phyloP scores from a whole-genome alignment of 1,140 invertebrate genomes.

The Drosophila saltans region DNA sequence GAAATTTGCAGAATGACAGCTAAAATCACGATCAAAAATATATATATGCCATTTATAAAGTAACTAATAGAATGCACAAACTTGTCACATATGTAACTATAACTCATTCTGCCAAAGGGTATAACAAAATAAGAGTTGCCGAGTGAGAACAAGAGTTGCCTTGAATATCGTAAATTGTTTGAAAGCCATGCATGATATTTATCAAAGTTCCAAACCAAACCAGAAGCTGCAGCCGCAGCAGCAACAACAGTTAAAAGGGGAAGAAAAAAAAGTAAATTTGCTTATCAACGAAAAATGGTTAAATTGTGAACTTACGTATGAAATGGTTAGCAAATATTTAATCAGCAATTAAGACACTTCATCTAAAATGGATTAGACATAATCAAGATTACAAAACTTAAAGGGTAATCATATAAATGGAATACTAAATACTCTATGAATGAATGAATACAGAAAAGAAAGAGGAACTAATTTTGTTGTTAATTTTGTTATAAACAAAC shows the following conservation, averaged over 20 bases:
- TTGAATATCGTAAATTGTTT: conserved; percentile 14
- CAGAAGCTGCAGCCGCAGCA: neutral
- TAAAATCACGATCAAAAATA: no score
- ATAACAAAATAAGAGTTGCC: conserved; percentile 17
- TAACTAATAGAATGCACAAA: no score
- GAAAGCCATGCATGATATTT: neutral
- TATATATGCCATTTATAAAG: no score
- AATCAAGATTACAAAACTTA: conserved; percentile 25
- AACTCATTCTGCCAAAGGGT: neutral
- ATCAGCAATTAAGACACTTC: conserved; percentile 24
- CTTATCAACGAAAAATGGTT: neutral
- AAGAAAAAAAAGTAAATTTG: neutral
- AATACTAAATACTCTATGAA: no score
- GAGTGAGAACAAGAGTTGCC: neutral
- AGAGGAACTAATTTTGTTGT: no score
- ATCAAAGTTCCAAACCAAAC: conserved; percentile 3
- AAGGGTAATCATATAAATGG: neutral
- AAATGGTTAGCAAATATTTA: conserved; percentile 14
- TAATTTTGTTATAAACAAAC: no score
- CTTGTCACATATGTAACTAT: no score
- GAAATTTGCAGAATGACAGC: no score
- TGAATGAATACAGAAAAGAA: no score
- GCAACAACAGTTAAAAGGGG: neutral
- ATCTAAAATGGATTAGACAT: neutral
- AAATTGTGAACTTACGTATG: neutral